Conservation (phyloP, 37 sponge, comb jelly and placozoan genomes). For the Petrosia ficiformis region DNA sequence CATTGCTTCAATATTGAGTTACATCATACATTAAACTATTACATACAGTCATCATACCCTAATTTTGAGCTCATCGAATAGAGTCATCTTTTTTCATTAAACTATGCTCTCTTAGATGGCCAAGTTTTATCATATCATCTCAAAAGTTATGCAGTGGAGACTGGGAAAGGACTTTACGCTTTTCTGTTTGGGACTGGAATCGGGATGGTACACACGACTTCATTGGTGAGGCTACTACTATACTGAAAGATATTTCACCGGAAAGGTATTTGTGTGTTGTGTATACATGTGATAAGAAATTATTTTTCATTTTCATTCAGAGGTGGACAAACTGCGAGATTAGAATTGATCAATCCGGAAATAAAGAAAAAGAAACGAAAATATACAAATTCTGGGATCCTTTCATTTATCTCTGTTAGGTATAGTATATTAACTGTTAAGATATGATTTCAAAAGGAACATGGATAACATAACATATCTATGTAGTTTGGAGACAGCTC, state of each 20-base stretch:
- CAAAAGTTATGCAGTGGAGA: slow-evolving; percentile 87
- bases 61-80: no score
- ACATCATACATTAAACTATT: no score
- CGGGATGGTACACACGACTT: slow-evolving; percentile 73
- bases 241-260: slow-evolving; percentile 69
- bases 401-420: slow-evolving; percentile 60
- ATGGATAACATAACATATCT: no score
- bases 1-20: no score
- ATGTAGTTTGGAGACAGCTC: no score
- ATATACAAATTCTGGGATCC: slow-evolving; percentile 75
- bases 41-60: no score
- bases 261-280: no score
- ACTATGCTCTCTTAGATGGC: slow-evolving; percentile 68
- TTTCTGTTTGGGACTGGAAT: slow-evolving; percentile 91
- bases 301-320: no score
- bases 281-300: no score
- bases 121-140: slow-evolving; percentile 43
- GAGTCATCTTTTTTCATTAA: no score
- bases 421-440: slow-evolving; percentile 5
- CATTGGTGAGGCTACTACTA: slow-evolving; percentile 58
- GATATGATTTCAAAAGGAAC: no score
- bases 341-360: slow-evolving; percentile 67
- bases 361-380: slow-evolving; percentile 76
- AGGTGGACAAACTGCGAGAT: slow-evolving; percentile 49
- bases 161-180: slow-evolving; percentile 73